A percentile compares a stretch with the other conserved stretches of the same genome.
These are phyloP conservation scores for Drosophila kambysellisi DNA, from an alignment of 2,888 invertebrate genomes.

Conservation along the genomic window DNA sequence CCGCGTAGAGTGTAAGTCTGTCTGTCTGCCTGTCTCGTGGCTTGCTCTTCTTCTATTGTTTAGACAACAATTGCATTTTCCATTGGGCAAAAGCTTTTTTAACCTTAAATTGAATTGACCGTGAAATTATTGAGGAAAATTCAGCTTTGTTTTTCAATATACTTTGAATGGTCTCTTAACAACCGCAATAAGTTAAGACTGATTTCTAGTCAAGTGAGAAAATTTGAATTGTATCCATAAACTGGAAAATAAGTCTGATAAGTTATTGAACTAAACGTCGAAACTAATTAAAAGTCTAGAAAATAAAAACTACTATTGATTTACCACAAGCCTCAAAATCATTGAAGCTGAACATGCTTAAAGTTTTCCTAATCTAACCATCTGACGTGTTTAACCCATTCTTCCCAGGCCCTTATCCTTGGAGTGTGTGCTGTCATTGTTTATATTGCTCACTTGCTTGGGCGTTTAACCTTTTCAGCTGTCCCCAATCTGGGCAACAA, in stretches of 20 bases:
- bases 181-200: not conserved
- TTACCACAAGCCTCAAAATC: not conserved
- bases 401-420: slow-evolving; percentile 49
- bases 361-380: slow-evolving; percentile 35
- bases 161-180: no score
- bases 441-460: slow-evolving; percentile 75
- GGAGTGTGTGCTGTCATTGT: slow-evolving; percentile 55
- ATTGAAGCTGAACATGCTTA: slow-evolving; percentile 5
- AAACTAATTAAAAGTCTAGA: not conserved
- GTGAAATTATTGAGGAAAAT: not conserved
- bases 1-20: not conserved
- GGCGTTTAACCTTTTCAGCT: slow-evolving; percentile 68
- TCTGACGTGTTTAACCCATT: slow-evolving; percentile 22
- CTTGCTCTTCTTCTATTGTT: slow-evolving; percentile 26
- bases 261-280: no score
- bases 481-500: slow-evolving; percentile 29
- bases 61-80: slow-evolving; percentile 52
- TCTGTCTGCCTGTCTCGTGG: slow-evolving; percentile 14
- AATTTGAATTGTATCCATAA: not conserved
- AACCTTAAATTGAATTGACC: slow-evolving; percentile 11
- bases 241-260: not conserved
- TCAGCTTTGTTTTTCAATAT: not conserved
- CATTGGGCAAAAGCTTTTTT: slow-evolving; percentile 17
- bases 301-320: not conserved
- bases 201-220: not conserved